phyloP scores from a whole-genome alignment of 1,140 invertebrate species.

The Macrotrachela quadricornifera region DNA sequence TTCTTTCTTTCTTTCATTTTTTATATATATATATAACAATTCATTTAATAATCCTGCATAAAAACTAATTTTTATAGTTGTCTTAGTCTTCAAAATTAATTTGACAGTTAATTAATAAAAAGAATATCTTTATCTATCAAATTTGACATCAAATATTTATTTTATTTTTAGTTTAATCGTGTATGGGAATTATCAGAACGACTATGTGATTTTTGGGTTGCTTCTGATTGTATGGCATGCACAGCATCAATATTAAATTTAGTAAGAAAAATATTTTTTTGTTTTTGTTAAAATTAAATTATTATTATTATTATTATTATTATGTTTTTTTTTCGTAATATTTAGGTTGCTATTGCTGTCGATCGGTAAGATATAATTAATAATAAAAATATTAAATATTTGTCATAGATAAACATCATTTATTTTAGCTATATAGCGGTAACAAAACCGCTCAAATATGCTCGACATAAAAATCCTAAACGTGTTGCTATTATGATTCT shows the following conservation, averaged over 20 bases:
- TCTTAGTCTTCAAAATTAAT: too few species aligned
- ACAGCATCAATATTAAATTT: conserved; percentile 95
- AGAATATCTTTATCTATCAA: too few species aligned
- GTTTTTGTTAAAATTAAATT: too few species aligned
- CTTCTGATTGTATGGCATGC: conserved; percentile 89
- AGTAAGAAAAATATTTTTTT: not conserved
- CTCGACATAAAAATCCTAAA: conserved; percentile 86
- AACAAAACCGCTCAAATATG: conserved; percentile 92
- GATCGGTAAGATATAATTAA: conserved; percentile 57
- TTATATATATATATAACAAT: too few species aligned
- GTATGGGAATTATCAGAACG: conserved; percentile 61
- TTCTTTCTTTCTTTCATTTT: too few species aligned
- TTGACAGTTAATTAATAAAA: too few species aligned
- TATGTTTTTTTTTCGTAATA: too few species aligned
- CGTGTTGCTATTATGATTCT: conserved; percentile 80
- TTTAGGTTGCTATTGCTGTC: conserved; percentile 71
- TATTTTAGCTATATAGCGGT: conserved; percentile 85
- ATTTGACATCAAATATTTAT: too few species aligned
- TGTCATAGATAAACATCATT: not conserved
- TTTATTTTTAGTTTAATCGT: conserved; percentile 1
- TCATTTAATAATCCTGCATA: too few species aligned
- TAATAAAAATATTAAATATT: not conserved
- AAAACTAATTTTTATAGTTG: too few species aligned
- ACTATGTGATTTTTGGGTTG: conserved; percentile 93
- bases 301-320: too few species aligned